A percentile compares a stretch with the other conserved stretches of the same genome.
phyloP scores from a whole-genome alignment of 1,140 invertebrate genomes.

The Centruroides sculpturatus region DNA sequence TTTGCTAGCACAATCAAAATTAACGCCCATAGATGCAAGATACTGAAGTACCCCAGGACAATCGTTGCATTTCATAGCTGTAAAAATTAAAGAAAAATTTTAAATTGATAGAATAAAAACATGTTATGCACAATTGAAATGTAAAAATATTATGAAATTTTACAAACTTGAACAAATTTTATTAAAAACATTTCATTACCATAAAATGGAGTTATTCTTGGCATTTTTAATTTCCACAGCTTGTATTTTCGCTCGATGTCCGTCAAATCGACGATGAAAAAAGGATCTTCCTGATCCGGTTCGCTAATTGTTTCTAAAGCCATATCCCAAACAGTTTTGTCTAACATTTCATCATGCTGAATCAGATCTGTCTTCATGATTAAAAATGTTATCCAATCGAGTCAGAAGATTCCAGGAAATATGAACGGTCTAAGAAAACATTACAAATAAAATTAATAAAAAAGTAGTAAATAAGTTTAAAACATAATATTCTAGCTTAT shows the following conservation, averaged over 20 bases:
- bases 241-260: conserved; percentile 72
- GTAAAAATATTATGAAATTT: neutral
- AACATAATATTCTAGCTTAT: too few relatives aligned
- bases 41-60: conserved; percentile 61
- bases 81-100: neutral
- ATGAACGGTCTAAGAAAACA: neutral
- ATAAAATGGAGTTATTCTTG: conserved; percentile 84
- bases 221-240: conserved; percentile 68
- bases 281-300: conserved; percentile 59
- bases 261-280: conserved; percentile 82
- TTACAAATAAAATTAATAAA: too few relatives aligned
- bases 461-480: too few relatives aligned
- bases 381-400: neutral
- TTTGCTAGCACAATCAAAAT: conserved; percentile 96
- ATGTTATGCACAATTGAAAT: too few relatives aligned
- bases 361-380: neutral
- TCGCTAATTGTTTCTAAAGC: neutral
- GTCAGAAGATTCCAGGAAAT: neutral
- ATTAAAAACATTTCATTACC: conserved; percentile 3
- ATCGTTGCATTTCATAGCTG: conserved; percentile 95
- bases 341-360: neutral
- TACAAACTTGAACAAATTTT: neutral
- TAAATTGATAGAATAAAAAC: neutral
- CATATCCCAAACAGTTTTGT: neutral
- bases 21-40: conserved; percentile 66